Evolutionary conservation across 2,888 invertebrate species (phyloP).

Genomic region (Hybos culiciformis): DNA sequence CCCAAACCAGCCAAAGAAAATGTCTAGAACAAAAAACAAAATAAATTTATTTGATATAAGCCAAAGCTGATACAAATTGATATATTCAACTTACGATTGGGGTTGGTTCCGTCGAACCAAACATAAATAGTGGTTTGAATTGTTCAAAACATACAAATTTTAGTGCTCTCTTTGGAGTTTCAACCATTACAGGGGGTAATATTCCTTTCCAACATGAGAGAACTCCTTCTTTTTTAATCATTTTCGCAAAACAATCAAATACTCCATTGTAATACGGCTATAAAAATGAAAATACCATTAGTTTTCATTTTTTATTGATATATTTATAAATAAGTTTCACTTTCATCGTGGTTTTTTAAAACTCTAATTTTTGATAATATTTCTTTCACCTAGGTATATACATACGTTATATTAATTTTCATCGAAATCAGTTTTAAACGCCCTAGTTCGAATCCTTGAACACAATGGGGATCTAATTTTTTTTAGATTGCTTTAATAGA

Average conservation of each 20-base stretch:
- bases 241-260: slow-evolving; percentile 75
- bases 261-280: slow-evolving; percentile 57
- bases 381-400: too few relatives aligned
- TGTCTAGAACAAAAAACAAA: slow-evolving; percentile 44
- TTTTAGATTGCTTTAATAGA: too few relatives aligned
- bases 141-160: slow-evolving; percentile 94
- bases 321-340: too few relatives aligned
- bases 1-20: slow-evolving; percentile 77
- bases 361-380: too few relatives aligned
- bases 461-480: too few relatives aligned
- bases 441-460: too few relatives aligned
- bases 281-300: slow-evolving; percentile 8
- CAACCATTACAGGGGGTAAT: slow-evolving; percentile 80
- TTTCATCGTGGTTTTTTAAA: not conserved
- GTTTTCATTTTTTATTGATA: too few relatives aligned
- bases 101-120: slow-evolving; percentile 59
- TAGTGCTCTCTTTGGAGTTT: slow-evolving; percentile 88
- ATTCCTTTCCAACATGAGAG: slow-evolving; percentile 88
- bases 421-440: too few relatives aligned
- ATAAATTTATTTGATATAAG: slow-evolving; percentile 1
- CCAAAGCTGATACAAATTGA: not conserved
- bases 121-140: slow-evolving; percentile 73
- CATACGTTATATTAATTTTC: too few relatives aligned
- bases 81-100: slow-evolving; percentile 51
- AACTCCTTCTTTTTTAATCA: slow-evolving; percentile 73